Evolutionary conservation across 1,140 invertebrate species (phyloP).

Genomic region (Pogonus chalceus): DNA sequence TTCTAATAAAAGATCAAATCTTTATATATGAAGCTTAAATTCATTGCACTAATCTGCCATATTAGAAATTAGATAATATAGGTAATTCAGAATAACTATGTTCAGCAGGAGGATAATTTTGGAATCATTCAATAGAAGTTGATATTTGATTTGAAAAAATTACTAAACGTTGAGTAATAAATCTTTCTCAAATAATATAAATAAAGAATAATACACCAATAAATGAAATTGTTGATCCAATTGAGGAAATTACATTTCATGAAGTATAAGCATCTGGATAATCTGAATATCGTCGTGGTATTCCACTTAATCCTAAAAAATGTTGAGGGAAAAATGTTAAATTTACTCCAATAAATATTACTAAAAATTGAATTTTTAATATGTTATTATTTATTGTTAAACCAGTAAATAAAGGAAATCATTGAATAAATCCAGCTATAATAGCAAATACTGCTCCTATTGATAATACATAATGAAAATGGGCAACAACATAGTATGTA

Average conservation of each 20-base stretch:
- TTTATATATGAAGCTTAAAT: no score
- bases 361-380: slow-evolving; percentile 49
- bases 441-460: slow-evolving; percentile 61
- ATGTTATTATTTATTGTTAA: slow-evolving; percentile 41
- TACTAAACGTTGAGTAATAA: slow-evolving; percentile 32
- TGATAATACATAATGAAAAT: slow-evolving; percentile 61
- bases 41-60: slow-evolving; percentile 44
- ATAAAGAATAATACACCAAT: slow-evolving; percentile 43
- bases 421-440: slow-evolving; percentile 54
- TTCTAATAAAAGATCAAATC: slow-evolving; percentile 42
- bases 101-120: slow-evolving; percentile 42
- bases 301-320: slow-evolving; percentile 61
- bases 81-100: slow-evolving; percentile 46
- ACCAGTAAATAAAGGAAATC: slow-evolving; percentile 53
- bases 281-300: slow-evolving; percentile 62
- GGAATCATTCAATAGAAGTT: slow-evolving; percentile 48
- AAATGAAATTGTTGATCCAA: slow-evolving; percentile 49
- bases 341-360: slow-evolving; percentile 58
- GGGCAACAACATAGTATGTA: slow-evolving; percentile 65
- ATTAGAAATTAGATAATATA: slow-evolving; percentile 41
- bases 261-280: slow-evolving; percentile 52
- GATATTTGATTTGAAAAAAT: slow-evolving; percentile 36
- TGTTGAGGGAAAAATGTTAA: slow-evolving; percentile 68
- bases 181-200: slow-evolving; percentile 41
- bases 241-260: slow-evolving; percentile 55